A percentile compares a stretch with the other conserved stretches of the same genome.
These are phyloP conservation scores for Pyrrhosoma nymphula DNA, from an alignment of 2,888 invertebrate species.

Conservation along the genomic window DNA sequence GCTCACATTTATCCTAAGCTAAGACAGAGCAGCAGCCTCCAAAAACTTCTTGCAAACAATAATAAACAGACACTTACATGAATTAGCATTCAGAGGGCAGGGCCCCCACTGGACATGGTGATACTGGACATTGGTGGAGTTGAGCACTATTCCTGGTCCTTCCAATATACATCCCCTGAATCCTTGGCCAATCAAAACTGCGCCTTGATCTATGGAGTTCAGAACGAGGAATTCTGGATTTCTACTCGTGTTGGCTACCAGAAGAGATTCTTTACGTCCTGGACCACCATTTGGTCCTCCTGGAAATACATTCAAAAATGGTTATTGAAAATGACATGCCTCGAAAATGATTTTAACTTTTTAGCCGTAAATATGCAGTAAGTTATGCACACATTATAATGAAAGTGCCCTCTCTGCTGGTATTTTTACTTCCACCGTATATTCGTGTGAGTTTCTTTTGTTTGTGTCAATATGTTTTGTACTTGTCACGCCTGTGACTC, in stretches of 20 bases:
- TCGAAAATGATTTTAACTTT: too few species aligned
- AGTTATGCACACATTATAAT: too few species aligned
- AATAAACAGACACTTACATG: constrained; percentile 80
- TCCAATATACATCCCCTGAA: constrained; percentile 92
- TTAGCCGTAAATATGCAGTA: too few species aligned
- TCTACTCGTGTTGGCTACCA: constrained; percentile 89
- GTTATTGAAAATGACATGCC: too few species aligned
- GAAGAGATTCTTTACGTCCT: constrained; percentile 76
- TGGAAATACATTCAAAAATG: not conserved
- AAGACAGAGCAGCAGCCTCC: not conserved
- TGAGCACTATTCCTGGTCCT: constrained; percentile 92
- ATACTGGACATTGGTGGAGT: constrained; percentile 82
- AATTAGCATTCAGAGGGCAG: constrained; percentile 87
- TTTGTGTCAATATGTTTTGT: too few species aligned
- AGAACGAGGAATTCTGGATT: constrained; percentile 87
- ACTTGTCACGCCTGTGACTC: too few species aligned
- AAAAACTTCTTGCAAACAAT: not conserved
- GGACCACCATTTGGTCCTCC: constrained; percentile 51
- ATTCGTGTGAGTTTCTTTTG: too few species aligned
- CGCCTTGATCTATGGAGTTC: constrained; percentile 80
- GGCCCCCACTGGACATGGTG: constrained; percentile 86
- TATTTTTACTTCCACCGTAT: too few species aligned
- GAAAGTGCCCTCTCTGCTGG: too few species aligned
- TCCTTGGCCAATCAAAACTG: constrained; percentile 87
- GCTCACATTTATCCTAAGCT: not conserved